Percentiles rank a stretch among this genome's conserved stretches.
These are phyloP conservation scores for Apostichopus californicus DNA, from an alignment of 35 echinoderm and acorn worm genomes.

Conservation along the genomic window DNA sequence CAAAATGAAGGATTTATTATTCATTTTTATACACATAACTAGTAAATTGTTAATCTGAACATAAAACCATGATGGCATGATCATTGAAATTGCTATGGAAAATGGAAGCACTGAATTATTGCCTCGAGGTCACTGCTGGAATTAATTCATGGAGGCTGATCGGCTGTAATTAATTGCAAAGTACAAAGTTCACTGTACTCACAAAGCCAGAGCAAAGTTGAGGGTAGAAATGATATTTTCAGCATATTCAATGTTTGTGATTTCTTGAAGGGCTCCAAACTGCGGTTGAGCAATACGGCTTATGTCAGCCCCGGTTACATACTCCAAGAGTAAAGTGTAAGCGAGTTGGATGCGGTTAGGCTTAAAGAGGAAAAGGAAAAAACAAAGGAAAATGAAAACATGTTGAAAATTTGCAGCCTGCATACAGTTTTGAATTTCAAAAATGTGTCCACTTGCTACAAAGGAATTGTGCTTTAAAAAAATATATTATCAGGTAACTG, in stretches of 20 bases:
- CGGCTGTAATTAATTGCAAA: too few species aligned
- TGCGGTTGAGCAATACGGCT: neutral
- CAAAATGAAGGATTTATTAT: too few species aligned
- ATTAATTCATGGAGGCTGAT: too few species aligned
- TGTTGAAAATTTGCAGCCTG: neutral
- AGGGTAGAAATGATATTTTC: slow-evolving; percentile 12
- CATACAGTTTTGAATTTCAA: neutral
- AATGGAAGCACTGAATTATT: too few species aligned
- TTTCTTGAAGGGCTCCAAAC: slow-evolving; percentile 9
- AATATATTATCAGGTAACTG: too few species aligned
- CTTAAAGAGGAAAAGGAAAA: neutral
- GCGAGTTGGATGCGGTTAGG: slow-evolving; percentile 24
- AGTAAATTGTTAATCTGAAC: too few species aligned
- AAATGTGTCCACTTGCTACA: too few species aligned
- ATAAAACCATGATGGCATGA: too few species aligned
- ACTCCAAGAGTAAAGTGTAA: slow-evolving; percentile 23
- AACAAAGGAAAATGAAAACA: neutral
- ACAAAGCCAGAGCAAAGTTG: slow-evolving; percentile 30
- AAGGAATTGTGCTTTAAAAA: too few species aligned
- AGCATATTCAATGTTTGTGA: slow-evolving; percentile 29
- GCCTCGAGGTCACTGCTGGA: too few species aligned
- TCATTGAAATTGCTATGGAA: too few species aligned
- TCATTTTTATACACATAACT: too few species aligned
- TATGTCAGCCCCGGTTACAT: slow-evolving; percentile 4
- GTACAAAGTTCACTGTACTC: neutral